Evolutionary conservation across 2,797 vertebrate species (phyloP).

Genomic region (Falco berigora): DNA sequence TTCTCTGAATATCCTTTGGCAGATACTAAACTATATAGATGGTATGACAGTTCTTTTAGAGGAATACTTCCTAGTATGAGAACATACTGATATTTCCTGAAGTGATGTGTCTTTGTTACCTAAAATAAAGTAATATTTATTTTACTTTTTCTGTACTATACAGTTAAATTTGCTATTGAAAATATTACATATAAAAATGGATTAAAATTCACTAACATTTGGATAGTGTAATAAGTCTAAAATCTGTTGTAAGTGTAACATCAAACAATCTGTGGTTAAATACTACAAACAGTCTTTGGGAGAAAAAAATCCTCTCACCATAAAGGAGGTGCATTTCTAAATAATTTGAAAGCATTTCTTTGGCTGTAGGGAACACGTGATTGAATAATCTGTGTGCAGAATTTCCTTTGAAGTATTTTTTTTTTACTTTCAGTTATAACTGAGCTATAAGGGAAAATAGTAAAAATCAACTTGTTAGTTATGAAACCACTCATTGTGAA

Average conservation of each 20-base stretch:
- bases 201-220: neutral
- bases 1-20: neutral
- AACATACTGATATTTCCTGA: neutral
- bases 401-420: neutral
- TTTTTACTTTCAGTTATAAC: neutral
- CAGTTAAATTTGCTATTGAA: neutral
- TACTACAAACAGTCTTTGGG: neutral
- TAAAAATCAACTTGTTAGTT: neutral
- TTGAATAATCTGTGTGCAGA: neutral
- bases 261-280: neutral
- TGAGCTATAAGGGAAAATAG: neutral
- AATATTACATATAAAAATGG: neutral
- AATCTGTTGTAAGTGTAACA: neutral
- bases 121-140: neutral
- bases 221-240: neutral
- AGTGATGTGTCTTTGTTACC: neutral
- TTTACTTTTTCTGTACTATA: neutral
- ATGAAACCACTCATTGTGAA: neutral
- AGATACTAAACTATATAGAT: neutral
- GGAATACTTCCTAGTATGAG: neutral
- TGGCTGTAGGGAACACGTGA: neutral
- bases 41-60: neutral
- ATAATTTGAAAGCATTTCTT: neutral
- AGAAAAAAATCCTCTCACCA: neutral
- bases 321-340: neutral